Conservation (phyloP, 2,888 invertebrate species). For the Prenolepis imparis region DNA sequence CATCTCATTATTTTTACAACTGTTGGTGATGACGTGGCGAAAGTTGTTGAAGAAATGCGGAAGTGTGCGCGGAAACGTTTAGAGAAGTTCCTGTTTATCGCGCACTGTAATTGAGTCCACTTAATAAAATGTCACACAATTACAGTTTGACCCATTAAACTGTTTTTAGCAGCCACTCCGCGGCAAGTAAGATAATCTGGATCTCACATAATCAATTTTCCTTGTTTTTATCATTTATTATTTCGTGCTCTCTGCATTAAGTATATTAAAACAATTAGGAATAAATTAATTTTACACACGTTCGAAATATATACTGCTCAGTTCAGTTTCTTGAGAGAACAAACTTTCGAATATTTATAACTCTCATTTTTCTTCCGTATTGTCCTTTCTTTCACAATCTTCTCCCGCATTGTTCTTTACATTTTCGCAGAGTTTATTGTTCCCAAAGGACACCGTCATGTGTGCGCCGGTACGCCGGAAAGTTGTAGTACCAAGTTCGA, state of each 20-base stretch:
- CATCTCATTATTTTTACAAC: background rate
- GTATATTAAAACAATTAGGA: background rate
- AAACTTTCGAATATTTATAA: background rate
- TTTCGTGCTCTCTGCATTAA: background rate
- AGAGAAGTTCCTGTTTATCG: conserved; percentile 38
- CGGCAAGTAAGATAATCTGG: background rate
- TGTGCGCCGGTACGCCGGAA: background rate
- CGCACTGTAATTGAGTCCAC: conserved; percentile 20
- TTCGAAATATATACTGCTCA: background rate
- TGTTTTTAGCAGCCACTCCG: background rate
- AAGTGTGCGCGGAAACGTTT: conserved; percentile 29
- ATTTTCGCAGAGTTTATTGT: conserved; percentile 25
- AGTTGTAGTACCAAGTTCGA: conserved; percentile 44
- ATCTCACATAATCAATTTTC: background rate
- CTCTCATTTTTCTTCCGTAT: background rate
- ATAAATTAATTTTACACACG: background rate
- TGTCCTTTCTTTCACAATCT: background rate
- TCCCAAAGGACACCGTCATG: conserved; percentile 23
- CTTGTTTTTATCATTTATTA: background rate
- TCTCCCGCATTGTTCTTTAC: conserved; percentile 12
- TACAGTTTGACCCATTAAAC: conserved; percentile 15
- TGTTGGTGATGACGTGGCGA: conserved; percentile 17
- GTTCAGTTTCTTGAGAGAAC: background rate
- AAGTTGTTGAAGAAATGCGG: conserved; percentile 21
- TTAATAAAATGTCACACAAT: conserved; percentile 29